Base-by-base conservation (phyloP, 37 sponge, comb jelly and placozoan species). In the Hexactinellida sp. region DNA sequence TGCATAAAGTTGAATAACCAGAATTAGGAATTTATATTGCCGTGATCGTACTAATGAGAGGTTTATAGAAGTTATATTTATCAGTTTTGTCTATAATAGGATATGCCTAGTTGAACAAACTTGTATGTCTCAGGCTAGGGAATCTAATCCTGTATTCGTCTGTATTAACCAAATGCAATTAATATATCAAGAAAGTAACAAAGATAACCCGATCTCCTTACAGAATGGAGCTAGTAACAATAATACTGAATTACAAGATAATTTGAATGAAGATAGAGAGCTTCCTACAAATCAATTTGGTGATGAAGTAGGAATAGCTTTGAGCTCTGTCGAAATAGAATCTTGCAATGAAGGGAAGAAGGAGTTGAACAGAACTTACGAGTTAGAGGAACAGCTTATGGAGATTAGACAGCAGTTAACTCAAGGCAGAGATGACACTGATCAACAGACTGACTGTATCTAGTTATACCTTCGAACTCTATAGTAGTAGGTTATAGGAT, bases 331-430 rank as follows among this genome's bases (percentile, higher is more conserved):
- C 9, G 16, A 47, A n/a, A n/a, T n/a, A n/a, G n/a, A n/a, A n/a
- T n/a, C n/a, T n/a, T n/a, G n/a, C n/a, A n/a, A n/a, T n/a, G n/a
- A n/a, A 32, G 76, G 13, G 76, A 63, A 63, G 76, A 10, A n/a
- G 21, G 76, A 63, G 34, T 63, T 63, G 76, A 63, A 63, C 13
- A 63, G 76, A 63, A 63, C 76, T 28, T 63, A 63, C 13, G 76
- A 63, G 34, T 28, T 63, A 63, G 76, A 63, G 76, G 13, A 63
- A n/a, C 21, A 63, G 30, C 76, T 63, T 3, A 28, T n/a, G 13
- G 76, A 63, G 30, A 63, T 63, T 63, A 63, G 76, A 63, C 76
- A n/a, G 13, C 76, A 63, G 76, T 21, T 63, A 25, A n/a, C 76
- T 19, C 13, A 47, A 47, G 52, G 52, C 13, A 63, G 76, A 21